Percentiles rank a stretch among this genome's conserved stretches.
phyloP scores from a whole-genome alignment of 2,888 invertebrate species.

The Caradrina kadenii region DNA sequence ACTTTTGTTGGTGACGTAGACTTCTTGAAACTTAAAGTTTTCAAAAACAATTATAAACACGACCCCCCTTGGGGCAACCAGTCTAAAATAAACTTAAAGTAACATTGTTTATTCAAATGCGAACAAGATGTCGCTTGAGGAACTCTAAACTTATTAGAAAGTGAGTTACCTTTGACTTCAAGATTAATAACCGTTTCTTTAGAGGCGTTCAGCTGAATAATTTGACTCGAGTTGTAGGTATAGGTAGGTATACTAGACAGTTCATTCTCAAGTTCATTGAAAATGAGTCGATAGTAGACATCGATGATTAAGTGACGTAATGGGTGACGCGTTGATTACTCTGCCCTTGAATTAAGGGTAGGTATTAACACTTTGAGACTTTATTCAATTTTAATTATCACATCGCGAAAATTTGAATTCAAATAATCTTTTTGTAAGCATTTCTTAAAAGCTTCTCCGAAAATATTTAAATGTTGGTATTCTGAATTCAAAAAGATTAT shows the following conservation, averaged over 20 bases:
- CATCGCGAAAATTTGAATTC: not conserved
- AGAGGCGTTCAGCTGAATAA: conserved; percentile 4
- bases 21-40: conserved; percentile 18
- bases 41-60: conserved; percentile 15
- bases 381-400: conserved; percentile 16
- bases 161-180: conserved; percentile 4
- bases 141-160: conserved; percentile 12
- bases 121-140: conserved; percentile 11
- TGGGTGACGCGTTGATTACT: conserved; percentile 23
- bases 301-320: conserved; percentile 30
- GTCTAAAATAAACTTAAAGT: conserved; percentile 9
- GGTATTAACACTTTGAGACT: conserved; percentile 32
- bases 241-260: not conserved
- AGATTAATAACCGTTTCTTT: not conserved
- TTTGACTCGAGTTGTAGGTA: not conserved
- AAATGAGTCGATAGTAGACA: not conserved
- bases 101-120: conserved; percentile 20
- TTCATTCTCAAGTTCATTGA: conserved; percentile 27
- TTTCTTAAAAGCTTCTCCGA: not conserved
- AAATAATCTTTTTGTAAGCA: not conserved
- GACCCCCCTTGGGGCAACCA: not conserved
- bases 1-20: conserved; percentile 12
- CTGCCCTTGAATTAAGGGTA: conserved; percentile 42
- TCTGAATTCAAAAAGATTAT: not conserved
- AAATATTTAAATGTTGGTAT: not conserved